These are phyloP conservation scores for Calliopsis andreniformis DNA, from an alignment of 1,140 invertebrate genomes.

Conservation along the genomic window DNA sequence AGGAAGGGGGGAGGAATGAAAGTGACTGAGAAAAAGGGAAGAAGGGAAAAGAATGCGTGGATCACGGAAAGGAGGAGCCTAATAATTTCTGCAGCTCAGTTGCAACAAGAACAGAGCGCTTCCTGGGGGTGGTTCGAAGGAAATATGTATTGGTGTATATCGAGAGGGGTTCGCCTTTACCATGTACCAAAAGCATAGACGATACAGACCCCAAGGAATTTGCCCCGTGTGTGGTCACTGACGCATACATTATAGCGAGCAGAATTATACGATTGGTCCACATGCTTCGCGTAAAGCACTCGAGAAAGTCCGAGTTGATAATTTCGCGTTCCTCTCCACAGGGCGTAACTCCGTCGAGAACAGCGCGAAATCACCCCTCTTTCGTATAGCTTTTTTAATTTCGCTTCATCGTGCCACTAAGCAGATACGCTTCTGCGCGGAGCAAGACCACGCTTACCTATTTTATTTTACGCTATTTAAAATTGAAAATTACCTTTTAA, in stretches of 20 bases:
- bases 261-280: conserved; percentile 15
- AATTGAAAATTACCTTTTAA: conserved; percentile 31
- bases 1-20: not conserved
- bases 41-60: conserved; percentile 3
- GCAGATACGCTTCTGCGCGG: not conserved
- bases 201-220: conserved; percentile 30
- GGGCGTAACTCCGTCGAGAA: conserved; percentile 24
- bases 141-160: conserved; percentile 63
- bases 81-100: conserved; percentile 70
- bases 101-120: conserved; percentile 65
- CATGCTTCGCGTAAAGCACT: conserved; percentile 47
- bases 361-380: conserved; percentile 18
- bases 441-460: no score
- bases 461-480: no score
- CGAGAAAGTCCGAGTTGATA: conserved; percentile 47
- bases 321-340: conserved; percentile 43
- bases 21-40: not conserved
- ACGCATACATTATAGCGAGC: conserved; percentile 11
- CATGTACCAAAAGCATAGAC: conserved; percentile 40
- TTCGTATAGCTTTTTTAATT: conserved; percentile 22
- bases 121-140: conserved; percentile 58
- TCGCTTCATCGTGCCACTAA: not conserved
- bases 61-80: conserved; percentile 57
- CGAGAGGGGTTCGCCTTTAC: conserved; percentile 41
- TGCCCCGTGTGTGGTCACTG: conserved; percentile 7